These are phyloP conservation scores for Peromyscus maniculatus DNA, from an alignment of 2,113 vertebrate species.

Conservation along the genomic window DNA sequence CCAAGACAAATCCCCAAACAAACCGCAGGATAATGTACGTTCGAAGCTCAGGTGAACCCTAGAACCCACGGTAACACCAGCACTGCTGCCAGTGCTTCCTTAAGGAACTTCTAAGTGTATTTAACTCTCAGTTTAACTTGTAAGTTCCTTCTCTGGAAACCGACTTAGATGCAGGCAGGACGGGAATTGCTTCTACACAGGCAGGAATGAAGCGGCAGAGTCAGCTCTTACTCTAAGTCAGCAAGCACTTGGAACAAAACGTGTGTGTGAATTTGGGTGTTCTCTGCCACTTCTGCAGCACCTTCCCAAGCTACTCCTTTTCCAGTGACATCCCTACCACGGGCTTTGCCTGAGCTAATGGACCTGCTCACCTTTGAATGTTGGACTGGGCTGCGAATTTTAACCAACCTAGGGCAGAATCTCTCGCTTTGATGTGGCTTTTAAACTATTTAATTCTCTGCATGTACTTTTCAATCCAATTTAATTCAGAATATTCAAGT, in stretches of 20 bases:
- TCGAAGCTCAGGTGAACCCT: neutral
- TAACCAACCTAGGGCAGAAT: neutral
- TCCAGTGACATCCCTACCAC: neutral
- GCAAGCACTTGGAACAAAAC: neutral
- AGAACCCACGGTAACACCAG: neutral
- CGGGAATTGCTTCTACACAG: neutral
- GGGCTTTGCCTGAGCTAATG: neutral
- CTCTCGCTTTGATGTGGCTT: neutral
- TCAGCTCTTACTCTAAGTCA: neutral
- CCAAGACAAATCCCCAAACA: neutral
- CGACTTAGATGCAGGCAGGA: neutral
- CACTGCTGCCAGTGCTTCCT: neutral
- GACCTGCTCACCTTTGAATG: neutral
- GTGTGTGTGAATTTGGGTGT: neutral
- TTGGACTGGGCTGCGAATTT: neutral
- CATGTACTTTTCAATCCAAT: neutral
- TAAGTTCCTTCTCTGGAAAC: neutral
- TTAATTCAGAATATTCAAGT: neutral
- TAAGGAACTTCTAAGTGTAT: neutral
- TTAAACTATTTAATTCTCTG: slow-evolving; percentile 25
- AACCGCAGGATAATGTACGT: neutral
- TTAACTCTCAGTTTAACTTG: neutral
- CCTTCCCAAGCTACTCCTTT: neutral
- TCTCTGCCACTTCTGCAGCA: too few species aligned
- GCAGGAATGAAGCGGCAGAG: neutral